Percentiles rank a stretch among this genome's conserved stretches.
phyloP scores from a whole-genome alignment of 2,888 invertebrate genomes.

The Drymonia ruficornis region DNA sequence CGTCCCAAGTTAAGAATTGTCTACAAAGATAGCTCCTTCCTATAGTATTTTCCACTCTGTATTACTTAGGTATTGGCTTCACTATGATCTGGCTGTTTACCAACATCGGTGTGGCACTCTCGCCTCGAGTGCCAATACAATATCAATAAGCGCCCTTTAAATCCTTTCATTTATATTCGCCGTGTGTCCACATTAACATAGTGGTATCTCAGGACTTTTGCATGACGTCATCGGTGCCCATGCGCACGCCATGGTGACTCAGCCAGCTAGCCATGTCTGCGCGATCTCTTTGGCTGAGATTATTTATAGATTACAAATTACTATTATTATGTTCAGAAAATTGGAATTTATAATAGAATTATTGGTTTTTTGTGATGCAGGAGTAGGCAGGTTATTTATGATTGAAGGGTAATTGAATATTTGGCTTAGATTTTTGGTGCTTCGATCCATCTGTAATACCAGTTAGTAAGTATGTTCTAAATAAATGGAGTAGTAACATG shows the following conservation, averaged over 20 bases:
- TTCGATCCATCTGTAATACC: too few relatives aligned
- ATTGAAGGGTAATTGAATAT: neutral
- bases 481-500: too few relatives aligned
- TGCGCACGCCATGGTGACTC: conserved; percentile 38
- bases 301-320: conserved; percentile 24
- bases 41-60: too few relatives aligned
- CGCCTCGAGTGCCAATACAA: too few relatives aligned
- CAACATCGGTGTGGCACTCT: too few relatives aligned
- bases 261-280: conserved; percentile 44
- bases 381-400: neutral
- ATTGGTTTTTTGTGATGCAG: neutral
- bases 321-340: neutral
- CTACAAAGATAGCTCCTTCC: too few relatives aligned
- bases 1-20: too few relatives aligned
- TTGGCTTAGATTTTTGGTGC: too few relatives aligned
- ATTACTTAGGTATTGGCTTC: too few relatives aligned
- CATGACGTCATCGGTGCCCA: conserved; percentile 53
- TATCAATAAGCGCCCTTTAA: too few relatives aligned
- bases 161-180: conserved; percentile 11
- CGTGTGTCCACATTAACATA: conserved; percentile 12
- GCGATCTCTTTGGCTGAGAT: conserved; percentile 34
- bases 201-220: conserved; percentile 21
- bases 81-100: too few relatives aligned
- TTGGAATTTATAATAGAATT: neutral
- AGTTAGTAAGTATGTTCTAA: too few relatives aligned